Evolutionary conservation across 1,140 invertebrate species (phyloP), one percentile per base, ranked within the genome.

Genomic region (Magallana angulata): DNA sequence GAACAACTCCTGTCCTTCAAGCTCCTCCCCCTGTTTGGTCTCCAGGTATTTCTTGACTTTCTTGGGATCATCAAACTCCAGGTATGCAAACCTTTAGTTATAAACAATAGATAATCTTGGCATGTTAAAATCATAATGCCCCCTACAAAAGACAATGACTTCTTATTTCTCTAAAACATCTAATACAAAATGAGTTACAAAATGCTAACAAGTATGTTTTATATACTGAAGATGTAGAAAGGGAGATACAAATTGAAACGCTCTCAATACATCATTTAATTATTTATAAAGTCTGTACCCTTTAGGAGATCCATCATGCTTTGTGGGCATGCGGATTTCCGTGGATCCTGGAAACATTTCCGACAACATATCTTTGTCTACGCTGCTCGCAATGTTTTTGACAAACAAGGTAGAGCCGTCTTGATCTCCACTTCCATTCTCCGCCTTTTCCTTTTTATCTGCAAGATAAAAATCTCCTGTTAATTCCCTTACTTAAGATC

Each of bases 21-120:
- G 85, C 64, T 93, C 92, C 56, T 84, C 90, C 11, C 92, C 92
- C 81, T 94, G 92, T 36, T 93, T 92, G 3, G 91, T 91, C n/a
- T 91, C 91, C 68, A 93, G 86, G 56, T 90, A 90, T 76, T 88
- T 84, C 14, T 92, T 91, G 18, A 91, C 87, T 64, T 91, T 81
- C n/a, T 91, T 90, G 71, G 85, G 80, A 82, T 86, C 90, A 18
- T 90, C 86, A 87, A 93, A 94, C 48, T 93, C 91, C 16, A 94
- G 24, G 85, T 92, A 93, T 14, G 92, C 93, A 92, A 93, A 93
- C 14, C 92, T 93, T 24, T 87, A n/a, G 90, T 89, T 18, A 89
- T 24, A 85, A 84, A 87, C 36, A 48, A 48, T 48, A 48, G 5
- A 48, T 48, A 48, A 48, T 2, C 36, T 48, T 48, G 5, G 36